Conservation (phyloP, 2,888 invertebrate genomes). For the Chymomyza fuscimana region DNA sequence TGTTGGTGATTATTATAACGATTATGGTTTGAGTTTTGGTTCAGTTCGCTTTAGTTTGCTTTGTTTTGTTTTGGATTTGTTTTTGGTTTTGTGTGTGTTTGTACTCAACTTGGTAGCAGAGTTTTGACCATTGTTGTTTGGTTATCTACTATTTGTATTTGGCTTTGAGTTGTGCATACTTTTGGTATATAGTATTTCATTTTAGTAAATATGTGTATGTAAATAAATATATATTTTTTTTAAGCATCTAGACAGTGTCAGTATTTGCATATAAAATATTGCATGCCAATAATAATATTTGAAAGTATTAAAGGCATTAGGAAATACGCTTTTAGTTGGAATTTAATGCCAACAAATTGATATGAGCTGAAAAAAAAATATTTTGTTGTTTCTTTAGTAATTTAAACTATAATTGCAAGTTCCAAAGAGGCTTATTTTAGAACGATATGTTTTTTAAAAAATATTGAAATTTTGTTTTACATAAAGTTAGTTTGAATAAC, state of each 20-base stretch:
- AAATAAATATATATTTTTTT: neutral
- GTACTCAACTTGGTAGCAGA: too few species aligned
- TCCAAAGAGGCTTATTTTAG: too few species aligned
- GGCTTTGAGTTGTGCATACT: conserved; percentile 13
- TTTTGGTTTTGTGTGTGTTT: neutral
- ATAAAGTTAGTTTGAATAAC: too few species aligned
- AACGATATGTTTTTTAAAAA: too few species aligned
- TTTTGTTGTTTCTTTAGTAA: too few species aligned
- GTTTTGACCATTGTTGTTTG: neutral
- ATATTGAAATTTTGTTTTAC: too few species aligned
- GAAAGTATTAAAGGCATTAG: conserved; percentile 8
- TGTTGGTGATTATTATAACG: conserved; percentile 44
- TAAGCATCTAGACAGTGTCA: neutral
- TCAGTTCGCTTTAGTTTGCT: conserved; percentile 31
- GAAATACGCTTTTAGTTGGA: conserved; percentile 1
- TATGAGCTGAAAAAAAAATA: neutral
- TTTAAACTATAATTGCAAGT: too few species aligned
- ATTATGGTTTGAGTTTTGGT: conserved; percentile 36
- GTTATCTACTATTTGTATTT: conserved; percentile 17
- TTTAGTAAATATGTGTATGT: neutral
- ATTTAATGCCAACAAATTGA: neutral
- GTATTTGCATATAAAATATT: neutral
- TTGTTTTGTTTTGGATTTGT: conserved; percentile 38
- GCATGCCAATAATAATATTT: neutral
- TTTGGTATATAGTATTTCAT: neutral